Base-by-base conservation (phyloP, 2,113 vertebrate species). In the Phrynocephalus versicolor region DNA sequence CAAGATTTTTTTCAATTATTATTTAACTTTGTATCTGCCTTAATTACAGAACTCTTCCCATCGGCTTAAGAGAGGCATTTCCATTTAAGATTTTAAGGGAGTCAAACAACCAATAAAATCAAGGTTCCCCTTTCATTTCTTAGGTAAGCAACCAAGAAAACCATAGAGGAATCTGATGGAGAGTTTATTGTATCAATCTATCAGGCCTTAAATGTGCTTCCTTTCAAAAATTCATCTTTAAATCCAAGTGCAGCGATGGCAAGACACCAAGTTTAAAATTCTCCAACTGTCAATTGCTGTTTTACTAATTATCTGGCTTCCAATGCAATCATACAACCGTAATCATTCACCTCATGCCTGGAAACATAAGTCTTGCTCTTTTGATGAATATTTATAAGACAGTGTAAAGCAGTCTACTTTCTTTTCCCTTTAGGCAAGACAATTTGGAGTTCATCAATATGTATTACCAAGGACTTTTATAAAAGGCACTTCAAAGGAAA, bases 381-480 rank as follows among this genome's bases (percentile, higher is more conserved):
- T 96, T 97, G 95, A 98, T 98, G 97, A 98, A 98, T 98, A 98
- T 98, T 98, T 98, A 98, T 97, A 97, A 97, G 94, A 94, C 94
- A 96, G 97, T 96, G 97, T 97, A 97, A 98, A 98, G 97, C 96
- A 96, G 96, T 96, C 96, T 96, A 97, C 96, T 97, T 96, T 96
- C 96, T 96, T 96, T 95, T 97, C 96, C 96, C 98, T 97, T 96
- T 95, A 97, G 97, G 97, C 97, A 97, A 98, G 97, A 97, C 97
- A 97, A 98, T 98, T 98, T 98, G 97, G 97, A 98, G 97, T 98
- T 98, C 98, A 98, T 98, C 97, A 98, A 97, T 98, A 98, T 98
- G 97, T 96, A 98, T 98, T 98, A 97, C 97, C 96, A 97, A 98
- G 96, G 97, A 98, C 97, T 98, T 97, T 96, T 97, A 97, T 97